These are phyloP conservation scores for Brachyrhaphis roseni DNA, from an alignment of 2,797 vertebrate species.

Conservation along the genomic window DNA sequence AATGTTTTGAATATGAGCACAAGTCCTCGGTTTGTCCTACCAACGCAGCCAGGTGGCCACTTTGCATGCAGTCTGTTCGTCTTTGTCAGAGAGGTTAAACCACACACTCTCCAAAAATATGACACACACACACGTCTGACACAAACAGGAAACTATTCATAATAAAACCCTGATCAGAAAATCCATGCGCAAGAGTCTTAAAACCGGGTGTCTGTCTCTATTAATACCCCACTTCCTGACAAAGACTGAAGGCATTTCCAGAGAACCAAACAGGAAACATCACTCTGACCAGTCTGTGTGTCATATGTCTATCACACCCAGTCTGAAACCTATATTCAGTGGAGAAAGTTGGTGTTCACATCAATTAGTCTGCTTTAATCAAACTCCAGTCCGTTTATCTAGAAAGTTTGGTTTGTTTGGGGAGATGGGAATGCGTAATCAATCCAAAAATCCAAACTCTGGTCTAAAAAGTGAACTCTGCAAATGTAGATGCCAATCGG, in stretches of 20 bases:
- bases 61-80: conserved; percentile 49
- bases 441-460: too few relatives aligned
- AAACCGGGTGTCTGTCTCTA: conserved; percentile 12
- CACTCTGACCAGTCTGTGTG: conserved; percentile 53
- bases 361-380: too few relatives aligned
- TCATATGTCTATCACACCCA: conserved; percentile 28
- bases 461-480: too few relatives aligned
- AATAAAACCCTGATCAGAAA: background rate
- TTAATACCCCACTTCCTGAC: conserved; percentile 56
- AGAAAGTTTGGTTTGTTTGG: too few relatives aligned
- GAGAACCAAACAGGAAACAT: conserved; percentile 61
- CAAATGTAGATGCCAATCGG: too few relatives aligned
- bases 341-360: conserved; percentile 47
- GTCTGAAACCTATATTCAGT: conserved; percentile 23
- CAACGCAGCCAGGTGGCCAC: conserved; percentile 66
- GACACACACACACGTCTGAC: too few relatives aligned
- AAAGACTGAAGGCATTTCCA: conserved; percentile 48
- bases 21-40: conserved; percentile 17
- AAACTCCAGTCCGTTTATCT: too few relatives aligned
- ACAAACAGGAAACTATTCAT: conserved; percentile 16
- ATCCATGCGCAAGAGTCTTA: background rate
- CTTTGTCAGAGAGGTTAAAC: conserved; percentile 64
- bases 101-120: conserved; percentile 22
- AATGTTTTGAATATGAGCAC: background rate
- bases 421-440: too few relatives aligned